These are phyloP conservation scores for Pocillopora damicornis DNA, from an alignment of 64 coral and sea anemone genomes.

Conservation along the genomic window DNA sequence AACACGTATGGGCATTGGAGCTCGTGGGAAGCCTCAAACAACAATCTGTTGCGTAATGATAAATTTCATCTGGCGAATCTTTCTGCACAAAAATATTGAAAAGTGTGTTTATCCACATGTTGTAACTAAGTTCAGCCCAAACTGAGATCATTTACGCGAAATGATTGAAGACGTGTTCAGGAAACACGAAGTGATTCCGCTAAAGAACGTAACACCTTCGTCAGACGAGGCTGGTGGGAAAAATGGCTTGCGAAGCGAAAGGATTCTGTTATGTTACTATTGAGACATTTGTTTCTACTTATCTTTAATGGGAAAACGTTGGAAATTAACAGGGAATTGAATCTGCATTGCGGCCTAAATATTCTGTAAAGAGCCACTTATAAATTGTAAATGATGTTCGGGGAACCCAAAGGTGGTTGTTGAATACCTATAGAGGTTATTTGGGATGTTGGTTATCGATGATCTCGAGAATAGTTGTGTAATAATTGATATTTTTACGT, in stretches of 20 bases:
- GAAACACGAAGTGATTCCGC: background rate
- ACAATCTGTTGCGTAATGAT: conserved; percentile 25
- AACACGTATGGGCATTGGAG: conserved; percentile 68
- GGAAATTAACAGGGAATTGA: too few relatives aligned
- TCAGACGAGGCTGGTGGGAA: too few relatives aligned
- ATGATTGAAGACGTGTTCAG: background rate
- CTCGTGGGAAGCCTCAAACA: conserved; percentile 32
- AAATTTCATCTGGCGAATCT: background rate
- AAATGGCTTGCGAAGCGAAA: too few relatives aligned
- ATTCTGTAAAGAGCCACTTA: too few relatives aligned
- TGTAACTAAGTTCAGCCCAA: background rate
- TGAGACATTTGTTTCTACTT: too few relatives aligned
- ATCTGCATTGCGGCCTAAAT: too few relatives aligned
- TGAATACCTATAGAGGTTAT: background rate
- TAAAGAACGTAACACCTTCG: background rate
- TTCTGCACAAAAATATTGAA: background rate
- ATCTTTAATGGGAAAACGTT: too few relatives aligned
- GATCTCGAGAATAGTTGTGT: background rate
- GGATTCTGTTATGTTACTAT: too few relatives aligned
- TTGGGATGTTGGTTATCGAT: background rate
- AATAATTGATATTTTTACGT: background rate
- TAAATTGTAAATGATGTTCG: background rate
- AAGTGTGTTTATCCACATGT: background rate
- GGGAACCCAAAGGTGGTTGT: background rate
- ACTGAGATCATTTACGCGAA: background rate